Conservation (phyloP, 2,113 vertebrate species). For the Columba janthina region DNA sequence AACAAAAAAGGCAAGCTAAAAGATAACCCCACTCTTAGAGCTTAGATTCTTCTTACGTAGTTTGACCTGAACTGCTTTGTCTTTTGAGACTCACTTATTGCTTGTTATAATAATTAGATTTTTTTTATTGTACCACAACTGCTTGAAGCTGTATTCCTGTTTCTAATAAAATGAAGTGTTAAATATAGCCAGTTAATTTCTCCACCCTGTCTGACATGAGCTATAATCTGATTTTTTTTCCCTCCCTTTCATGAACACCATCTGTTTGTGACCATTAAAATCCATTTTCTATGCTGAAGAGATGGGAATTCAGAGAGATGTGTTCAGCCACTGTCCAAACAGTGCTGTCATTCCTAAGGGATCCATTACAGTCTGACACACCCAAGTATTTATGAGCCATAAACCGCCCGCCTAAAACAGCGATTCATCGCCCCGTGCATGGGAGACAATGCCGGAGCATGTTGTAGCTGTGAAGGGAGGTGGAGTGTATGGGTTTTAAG, state of each 20-base stretch:
- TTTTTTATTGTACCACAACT: background rate
- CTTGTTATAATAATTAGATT: background rate
- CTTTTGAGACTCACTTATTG: background rate
- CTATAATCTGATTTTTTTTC: constrained; percentile 36
- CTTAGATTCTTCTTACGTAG: background rate
- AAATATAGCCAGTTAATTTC: constrained; percentile 43
- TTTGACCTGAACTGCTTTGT: background rate
- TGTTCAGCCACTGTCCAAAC: constrained; percentile 58
- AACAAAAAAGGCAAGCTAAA: background rate
- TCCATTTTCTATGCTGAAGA: constrained; percentile 63
- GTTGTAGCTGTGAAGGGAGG: background rate
- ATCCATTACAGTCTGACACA: constrained; percentile 67
- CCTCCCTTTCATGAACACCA: constrained; percentile 52
- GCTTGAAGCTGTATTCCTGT: background rate
- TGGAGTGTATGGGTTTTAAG: background rate
- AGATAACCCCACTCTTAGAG: background rate
- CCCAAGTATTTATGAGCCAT: constrained; percentile 73
- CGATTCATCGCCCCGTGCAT: constrained; percentile 50
- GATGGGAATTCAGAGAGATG: constrained; percentile 50
- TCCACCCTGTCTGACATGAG: constrained; percentile 25
- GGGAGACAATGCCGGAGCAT: constrained; percentile 43
- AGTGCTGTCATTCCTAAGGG: constrained; percentile 55
- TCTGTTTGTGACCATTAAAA: constrained; percentile 72
- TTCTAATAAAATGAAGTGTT: constrained; percentile 36
- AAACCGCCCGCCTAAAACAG: constrained; percentile 53